phyloP scores from a whole-genome alignment of 2,113 vertebrate species.

The Poeciliopsis occidentalis region DNA sequence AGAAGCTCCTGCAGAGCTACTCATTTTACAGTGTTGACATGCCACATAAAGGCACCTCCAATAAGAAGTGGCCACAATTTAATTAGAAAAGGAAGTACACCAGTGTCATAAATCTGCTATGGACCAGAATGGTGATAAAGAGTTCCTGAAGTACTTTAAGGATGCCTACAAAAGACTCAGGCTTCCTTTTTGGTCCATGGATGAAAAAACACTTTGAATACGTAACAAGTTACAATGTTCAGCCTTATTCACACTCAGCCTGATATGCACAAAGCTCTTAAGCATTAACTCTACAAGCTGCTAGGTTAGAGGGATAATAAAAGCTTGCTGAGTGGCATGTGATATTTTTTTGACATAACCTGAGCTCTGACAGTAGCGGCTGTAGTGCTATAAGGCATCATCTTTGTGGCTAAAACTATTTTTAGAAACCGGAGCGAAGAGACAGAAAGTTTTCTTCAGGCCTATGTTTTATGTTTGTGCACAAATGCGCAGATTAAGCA shows the following conservation, averaged over 20 bases:
- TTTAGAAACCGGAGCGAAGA: conserved; percentile 23
- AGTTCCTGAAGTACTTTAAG: conserved; percentile 21
- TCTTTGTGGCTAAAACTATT: conserved; percentile 9
- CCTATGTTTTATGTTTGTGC: conserved; percentile 40
- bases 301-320: conserved; percentile 25
- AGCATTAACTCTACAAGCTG: conserved; percentile 16
- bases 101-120: background rate
- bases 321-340: conserved; percentile 33
- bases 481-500: conserved; percentile 25
- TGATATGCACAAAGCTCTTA: conserved; percentile 17
- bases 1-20: conserved; percentile 22
- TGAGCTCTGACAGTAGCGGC: conserved; percentile 6
- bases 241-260: conserved; percentile 10
- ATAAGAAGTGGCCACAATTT: conserved; percentile 34
- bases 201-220: conserved; percentile 43
- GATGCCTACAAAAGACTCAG: background rate
- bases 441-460: conserved; percentile 22
- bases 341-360: conserved; percentile 23
- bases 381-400: background rate
- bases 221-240: conserved; percentile 6
- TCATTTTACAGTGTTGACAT: conserved; percentile 56
- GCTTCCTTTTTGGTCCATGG: conserved; percentile 16
- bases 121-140: conserved; percentile 9
- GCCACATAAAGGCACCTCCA: conserved; percentile 50
- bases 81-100: conserved; percentile 37